Conservation (phyloP, 2,113 vertebrate genomes). For the Tychaedon coryphoeus region DNA sequence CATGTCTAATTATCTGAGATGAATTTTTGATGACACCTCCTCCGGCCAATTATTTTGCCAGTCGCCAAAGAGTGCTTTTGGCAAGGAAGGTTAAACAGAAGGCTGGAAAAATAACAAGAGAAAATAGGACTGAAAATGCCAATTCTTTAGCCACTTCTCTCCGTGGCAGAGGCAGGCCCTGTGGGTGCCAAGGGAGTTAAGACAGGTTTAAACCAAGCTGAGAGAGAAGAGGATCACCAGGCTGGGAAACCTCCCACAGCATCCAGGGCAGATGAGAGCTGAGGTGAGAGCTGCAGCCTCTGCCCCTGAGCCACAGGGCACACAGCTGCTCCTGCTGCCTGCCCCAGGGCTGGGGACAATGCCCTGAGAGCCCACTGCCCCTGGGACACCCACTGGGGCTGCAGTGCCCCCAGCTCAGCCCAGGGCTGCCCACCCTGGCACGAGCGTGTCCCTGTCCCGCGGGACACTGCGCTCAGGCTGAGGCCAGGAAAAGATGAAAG, state of each 20-base stretch:
- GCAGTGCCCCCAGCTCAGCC: accelerated
- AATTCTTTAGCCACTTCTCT: background rate
- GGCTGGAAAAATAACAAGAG: background rate
- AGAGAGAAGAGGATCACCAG: background rate
- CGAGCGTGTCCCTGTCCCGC: accelerated
- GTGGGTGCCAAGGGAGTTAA: background rate
- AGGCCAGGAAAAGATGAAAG: background rate
- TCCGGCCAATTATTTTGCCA: background rate
- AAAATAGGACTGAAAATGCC: background rate
- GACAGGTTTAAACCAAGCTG: background rate
- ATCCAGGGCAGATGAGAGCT: accelerated
- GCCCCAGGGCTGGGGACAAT: accelerated
- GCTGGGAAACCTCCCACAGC: background rate
- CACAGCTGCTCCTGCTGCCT: background rate
- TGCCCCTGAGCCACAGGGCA: background rate
- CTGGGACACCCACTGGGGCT: background rate
- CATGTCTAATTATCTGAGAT: constrained; percentile 41
- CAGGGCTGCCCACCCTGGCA: background rate
- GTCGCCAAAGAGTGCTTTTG: background rate
- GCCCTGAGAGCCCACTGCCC: background rate
- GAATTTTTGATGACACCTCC: constrained; percentile 32
- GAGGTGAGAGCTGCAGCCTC: background rate
- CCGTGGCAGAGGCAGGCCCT: background rate
- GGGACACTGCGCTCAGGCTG: accelerated
- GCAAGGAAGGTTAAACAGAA: background rate